A percentile compares a stretch with the other conserved stretches of the same genome.
These are phyloP conservation scores for Agrochola litura DNA, from an alignment of 2,888 invertebrate genomes.

Conservation along the genomic window DNA sequence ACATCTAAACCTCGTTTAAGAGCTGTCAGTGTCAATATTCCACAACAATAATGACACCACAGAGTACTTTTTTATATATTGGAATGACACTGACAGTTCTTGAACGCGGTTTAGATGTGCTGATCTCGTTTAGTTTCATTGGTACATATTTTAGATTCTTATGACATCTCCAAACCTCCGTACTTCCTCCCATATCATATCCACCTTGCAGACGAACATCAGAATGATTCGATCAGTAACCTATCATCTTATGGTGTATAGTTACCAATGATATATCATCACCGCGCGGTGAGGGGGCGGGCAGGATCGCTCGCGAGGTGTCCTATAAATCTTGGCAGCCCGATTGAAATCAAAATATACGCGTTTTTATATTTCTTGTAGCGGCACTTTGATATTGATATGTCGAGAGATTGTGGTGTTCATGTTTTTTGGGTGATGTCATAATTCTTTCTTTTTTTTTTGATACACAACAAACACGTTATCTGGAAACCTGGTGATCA, in stretches of 20 bases:
- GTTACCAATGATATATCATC: conserved; percentile 73
- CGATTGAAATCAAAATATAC: conserved; percentile 72
- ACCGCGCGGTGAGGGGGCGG: conserved; percentile 59
- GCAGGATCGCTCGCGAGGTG: conserved; percentile 72
- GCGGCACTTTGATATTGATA: conserved; percentile 68
- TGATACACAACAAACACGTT: too few species aligned
- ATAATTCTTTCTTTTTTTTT: conserved; percentile 13
- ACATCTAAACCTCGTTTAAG: too few species aligned
- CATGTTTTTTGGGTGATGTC: conserved; percentile 43
- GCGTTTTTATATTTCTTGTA: conserved; percentile 52
- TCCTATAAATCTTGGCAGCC: conserved; percentile 71
- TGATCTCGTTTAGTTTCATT: too few species aligned
- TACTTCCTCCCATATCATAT: conserved; percentile 30
- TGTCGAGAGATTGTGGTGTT: conserved; percentile 53
- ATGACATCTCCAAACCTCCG: not conserved
- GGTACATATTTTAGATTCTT: too few species aligned
- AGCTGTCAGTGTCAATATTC: too few species aligned
- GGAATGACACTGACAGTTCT: too few species aligned
- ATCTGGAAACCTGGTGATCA: not conserved
- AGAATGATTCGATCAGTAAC: conserved; percentile 49
- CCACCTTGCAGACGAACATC: conserved; percentile 31
- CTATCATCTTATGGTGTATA: conserved; percentile 63
- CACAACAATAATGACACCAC: too few species aligned
- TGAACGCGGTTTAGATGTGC: too few species aligned
- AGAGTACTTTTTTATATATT: too few species aligned